A percentile compares a stretch with the other conserved stretches of the same genome.
Conservation (phyloP, 2,888 invertebrate species). For the Podotricha telesiphe region DNA sequence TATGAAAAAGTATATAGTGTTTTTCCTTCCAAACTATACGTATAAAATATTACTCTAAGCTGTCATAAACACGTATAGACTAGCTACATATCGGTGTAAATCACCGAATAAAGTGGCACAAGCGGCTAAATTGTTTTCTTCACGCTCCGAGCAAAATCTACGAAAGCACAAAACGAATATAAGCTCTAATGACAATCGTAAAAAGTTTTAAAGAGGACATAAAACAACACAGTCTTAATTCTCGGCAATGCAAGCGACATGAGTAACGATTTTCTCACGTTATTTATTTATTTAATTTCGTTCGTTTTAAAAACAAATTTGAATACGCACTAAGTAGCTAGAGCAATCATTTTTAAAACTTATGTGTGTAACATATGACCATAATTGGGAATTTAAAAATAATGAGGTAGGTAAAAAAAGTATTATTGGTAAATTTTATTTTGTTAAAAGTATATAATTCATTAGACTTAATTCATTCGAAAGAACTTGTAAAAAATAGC, state of each 20-base stretch:
- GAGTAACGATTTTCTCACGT: conserved; percentile 20
- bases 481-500: no score
- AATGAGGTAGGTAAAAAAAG: background rate
- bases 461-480: no score
- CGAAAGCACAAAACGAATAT: conserved; percentile 42
- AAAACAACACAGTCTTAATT: conserved; percentile 35
- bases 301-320: background rate
- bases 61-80: conserved; percentile 12
- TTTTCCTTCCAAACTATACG: background rate
- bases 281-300: background rate
- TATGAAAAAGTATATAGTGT: background rate
- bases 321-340: no score
- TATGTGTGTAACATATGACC: no score
- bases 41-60: background rate
- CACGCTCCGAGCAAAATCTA: conserved; percentile 36
- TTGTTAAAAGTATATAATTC: no score
- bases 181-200: conserved; percentile 43
- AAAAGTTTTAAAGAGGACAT: conserved; percentile 42
- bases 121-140: conserved; percentile 39
- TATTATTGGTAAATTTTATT: no score
- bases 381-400: background rate
- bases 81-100: conserved; percentile 2
- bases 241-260: conserved; percentile 17
- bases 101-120: conserved; percentile 30
- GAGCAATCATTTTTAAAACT: background rate